Percentiles rank a stretch among this genome's conserved stretches.
Conservation (phyloP, 2,113 vertebrate species). For the Cephalopterus ornatus region DNA sequence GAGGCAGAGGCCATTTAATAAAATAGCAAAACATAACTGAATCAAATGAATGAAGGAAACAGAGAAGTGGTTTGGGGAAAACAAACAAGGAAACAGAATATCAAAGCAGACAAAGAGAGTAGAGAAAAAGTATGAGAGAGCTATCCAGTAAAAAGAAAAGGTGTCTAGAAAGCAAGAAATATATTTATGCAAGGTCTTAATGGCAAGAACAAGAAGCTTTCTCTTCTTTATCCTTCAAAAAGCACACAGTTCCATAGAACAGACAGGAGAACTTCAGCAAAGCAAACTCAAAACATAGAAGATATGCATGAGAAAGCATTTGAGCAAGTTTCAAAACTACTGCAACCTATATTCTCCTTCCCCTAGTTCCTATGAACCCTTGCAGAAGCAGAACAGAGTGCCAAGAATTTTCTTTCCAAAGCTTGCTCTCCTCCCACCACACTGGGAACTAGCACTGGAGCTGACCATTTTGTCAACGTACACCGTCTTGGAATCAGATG, state of each 20-base stretch:
- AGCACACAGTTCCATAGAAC: not conserved
- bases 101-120: not conserved
- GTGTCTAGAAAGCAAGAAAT: not conserved
- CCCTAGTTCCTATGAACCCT: not conserved
- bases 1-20: not conserved
- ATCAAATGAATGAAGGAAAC: not conserved
- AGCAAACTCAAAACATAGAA: not conserved
- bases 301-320: not conserved
- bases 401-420: not conserved
- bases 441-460: not conserved
- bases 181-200: not conserved
- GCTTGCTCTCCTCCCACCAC: not conserved
- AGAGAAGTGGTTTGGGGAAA: not conserved
- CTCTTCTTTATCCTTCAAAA: not conserved
- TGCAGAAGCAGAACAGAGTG: not conserved
- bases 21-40: not conserved
- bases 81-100: not conserved
- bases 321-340: not conserved
- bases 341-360: not conserved
- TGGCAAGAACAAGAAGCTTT: not conserved
- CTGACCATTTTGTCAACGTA: fast-evolving
- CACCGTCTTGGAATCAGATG: not conserved
- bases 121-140: not conserved
- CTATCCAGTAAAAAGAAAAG: not conserved
- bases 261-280: not conserved